Evolutionary conservation across 2,113 vertebrate species (phyloP).

Genomic region (Oryzias woworae): DNA sequence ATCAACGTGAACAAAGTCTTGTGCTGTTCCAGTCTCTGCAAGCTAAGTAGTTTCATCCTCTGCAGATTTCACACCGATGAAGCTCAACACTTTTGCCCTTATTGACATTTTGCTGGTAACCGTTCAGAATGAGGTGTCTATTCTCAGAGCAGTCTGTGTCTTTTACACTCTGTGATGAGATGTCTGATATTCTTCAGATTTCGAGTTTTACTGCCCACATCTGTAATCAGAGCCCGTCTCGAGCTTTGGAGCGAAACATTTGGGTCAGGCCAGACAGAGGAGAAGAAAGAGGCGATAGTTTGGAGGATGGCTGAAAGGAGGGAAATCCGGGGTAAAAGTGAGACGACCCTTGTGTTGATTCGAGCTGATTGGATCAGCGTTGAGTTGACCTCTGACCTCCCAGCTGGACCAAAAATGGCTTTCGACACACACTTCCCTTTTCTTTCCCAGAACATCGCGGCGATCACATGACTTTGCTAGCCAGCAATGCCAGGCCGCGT

Average conservation of each 20-base stretch:
- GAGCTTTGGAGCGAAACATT: slow-evolving; percentile 28
- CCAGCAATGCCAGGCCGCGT: slow-evolving; percentile 62
- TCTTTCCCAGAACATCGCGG: slow-evolving; percentile 55
- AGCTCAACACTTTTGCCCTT: background rate
- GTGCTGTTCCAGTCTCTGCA: background rate
- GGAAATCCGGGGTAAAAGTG: slow-evolving; percentile 23
- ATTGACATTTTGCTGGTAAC: slow-evolving; percentile 8
- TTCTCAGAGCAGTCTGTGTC: slow-evolving; percentile 19
- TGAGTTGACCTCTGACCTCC: slow-evolving; percentile 63
- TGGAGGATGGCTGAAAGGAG: slow-evolving; percentile 8
- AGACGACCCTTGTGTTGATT: slow-evolving; percentile 31
- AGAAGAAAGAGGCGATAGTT: slow-evolving; percentile 29
- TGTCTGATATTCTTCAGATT: slow-evolving; percentile 44
- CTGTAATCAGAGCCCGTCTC: slow-evolving; percentile 18
- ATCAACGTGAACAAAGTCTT: background rate
- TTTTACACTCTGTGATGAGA: slow-evolving; percentile 28
- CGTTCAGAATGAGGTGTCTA: slow-evolving; percentile 5
- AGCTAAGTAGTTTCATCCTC: slow-evolving; percentile 3
- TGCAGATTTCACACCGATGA: slow-evolving; percentile 9
- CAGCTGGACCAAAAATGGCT: slow-evolving; percentile 61
- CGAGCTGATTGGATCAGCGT: slow-evolving; percentile 59
- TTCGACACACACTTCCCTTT: slow-evolving; percentile 71
- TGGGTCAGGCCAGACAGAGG: slow-evolving; percentile 30
- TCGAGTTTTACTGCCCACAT: slow-evolving; percentile 31
- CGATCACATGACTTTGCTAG: slow-evolving; percentile 71